Percentiles rank a stretch among this genome's conserved stretches.
Evolutionary conservation across 2,113 vertebrate species (phyloP).

Genomic region (Mirounga angustirostris): DNA sequence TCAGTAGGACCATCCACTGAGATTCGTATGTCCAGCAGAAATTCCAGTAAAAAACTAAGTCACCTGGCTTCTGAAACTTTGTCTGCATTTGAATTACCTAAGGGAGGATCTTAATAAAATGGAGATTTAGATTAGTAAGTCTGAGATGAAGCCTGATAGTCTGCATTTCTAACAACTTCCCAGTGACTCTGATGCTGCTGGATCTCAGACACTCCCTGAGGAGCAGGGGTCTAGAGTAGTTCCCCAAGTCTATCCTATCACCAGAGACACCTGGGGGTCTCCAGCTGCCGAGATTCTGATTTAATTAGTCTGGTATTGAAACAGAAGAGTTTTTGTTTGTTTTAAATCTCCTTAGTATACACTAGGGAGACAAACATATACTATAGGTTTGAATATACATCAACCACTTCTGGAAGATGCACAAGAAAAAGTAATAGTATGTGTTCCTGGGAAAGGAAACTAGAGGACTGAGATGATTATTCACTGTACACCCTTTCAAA

Average conservation of each 20-base stretch:
- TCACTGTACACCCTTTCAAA: not conserved
- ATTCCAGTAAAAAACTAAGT: not conserved
- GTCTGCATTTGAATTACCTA: not conserved
- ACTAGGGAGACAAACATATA: not conserved
- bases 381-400: not conserved
- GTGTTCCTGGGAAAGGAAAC: not conserved
- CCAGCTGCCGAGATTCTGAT: not conserved
- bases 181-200: not conserved
- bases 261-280: not conserved
- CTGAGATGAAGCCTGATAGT: not conserved
- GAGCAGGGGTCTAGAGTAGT: not conserved
- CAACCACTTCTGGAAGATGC: not conserved
- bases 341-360: conserved; percentile 24
- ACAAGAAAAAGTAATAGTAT: not conserved
- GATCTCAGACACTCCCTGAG: not conserved
- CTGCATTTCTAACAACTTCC: not conserved
- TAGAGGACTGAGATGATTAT: not conserved
- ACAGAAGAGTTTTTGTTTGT: conserved; percentile 4
- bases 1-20: not conserved
- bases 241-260: not conserved
- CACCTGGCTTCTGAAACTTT: not conserved
- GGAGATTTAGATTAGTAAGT: not conserved
- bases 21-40: not conserved
- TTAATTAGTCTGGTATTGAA: conserved; percentile 11
- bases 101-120: not conserved